Percentiles rank a stretch among this genome's conserved stretches.
Conservation (phyloP, 1,140 invertebrate species). For the Heterodera schachtii region DNA sequence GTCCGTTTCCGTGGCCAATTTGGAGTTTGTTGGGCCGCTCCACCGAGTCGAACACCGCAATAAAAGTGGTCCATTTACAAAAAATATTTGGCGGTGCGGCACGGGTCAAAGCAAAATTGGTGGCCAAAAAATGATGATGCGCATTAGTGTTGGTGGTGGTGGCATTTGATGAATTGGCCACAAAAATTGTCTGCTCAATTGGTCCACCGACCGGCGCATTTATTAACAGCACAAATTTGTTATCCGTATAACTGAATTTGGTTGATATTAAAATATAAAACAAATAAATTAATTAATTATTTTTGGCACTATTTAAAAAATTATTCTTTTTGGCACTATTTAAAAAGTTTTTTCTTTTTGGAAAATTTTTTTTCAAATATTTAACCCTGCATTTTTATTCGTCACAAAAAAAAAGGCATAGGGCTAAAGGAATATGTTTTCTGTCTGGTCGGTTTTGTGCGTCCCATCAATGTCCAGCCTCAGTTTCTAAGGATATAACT, state of each 20-base stretch:
- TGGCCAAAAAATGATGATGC: not conserved
- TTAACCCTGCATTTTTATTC: not conserved
- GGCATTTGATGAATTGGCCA: not conserved
- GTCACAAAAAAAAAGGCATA: too few species aligned
- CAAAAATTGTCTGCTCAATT: not conserved
- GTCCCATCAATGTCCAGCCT: too few species aligned
- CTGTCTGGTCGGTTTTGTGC: too few species aligned
- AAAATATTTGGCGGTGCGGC: not conserved
- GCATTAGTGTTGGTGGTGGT: not conserved
- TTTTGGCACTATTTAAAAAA: not conserved
- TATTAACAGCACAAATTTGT: not conserved
- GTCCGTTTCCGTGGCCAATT: not conserved
- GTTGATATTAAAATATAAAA: too few species aligned
- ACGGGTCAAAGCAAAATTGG: not conserved
- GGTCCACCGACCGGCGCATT: not conserved
- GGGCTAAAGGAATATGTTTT: too few species aligned
- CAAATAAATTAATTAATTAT: too few species aligned
- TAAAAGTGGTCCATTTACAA: conserved; percentile 5
- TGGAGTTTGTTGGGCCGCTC: not conserved
- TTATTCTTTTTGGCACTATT: not conserved
- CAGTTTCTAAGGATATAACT: too few species aligned
- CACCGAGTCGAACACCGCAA: not conserved
- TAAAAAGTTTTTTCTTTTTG: too few species aligned
- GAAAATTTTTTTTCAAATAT: too few species aligned
- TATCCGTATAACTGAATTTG: not conserved